Evolutionary conservation across 2,888 invertebrate genomes (phyloP).

Genomic region (Malacosoma neustria): DNA sequence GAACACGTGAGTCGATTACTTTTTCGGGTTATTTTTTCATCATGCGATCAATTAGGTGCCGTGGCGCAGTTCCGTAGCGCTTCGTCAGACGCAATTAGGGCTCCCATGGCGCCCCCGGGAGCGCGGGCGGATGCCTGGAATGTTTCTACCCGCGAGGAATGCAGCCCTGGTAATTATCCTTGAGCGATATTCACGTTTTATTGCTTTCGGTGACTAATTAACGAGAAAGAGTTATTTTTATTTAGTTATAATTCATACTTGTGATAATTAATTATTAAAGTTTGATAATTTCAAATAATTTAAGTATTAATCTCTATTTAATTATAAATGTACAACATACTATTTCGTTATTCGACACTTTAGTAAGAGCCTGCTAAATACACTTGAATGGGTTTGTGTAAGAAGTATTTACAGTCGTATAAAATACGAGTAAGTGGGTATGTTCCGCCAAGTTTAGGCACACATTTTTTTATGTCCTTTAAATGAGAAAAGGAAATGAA

Average conservation of each 20-base stretch:
- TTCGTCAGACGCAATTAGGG: slow-evolving; percentile 32
- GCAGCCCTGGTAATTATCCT: slow-evolving; percentile 52
- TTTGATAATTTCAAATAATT: too few species aligned
- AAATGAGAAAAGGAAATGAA: too few species aligned
- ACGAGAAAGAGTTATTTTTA: slow-evolving; percentile 30
- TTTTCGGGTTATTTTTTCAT: slow-evolving; percentile 25
- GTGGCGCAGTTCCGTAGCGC: slow-evolving; percentile 16
- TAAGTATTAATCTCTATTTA: too few species aligned
- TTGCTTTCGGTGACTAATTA: slow-evolving; percentile 50
- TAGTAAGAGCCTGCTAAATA: too few species aligned
- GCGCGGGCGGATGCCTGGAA: slow-evolving; percentile 35
- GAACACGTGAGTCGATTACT: slow-evolving; percentile 34
- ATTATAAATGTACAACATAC: too few species aligned
- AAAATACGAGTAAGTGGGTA: too few species aligned
- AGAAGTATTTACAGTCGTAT: too few species aligned
- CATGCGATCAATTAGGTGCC: slow-evolving; percentile 33
- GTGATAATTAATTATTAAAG: too few species aligned
- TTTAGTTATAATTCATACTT: not conserved
- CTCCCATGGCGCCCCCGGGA: slow-evolving; percentile 37
- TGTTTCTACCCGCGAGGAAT: slow-evolving; percentile 40
- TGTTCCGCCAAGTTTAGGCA: too few species aligned
- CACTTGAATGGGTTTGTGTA: too few species aligned
- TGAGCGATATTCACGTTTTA: slow-evolving; percentile 26
- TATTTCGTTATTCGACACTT: too few species aligned
- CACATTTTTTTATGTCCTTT: too few species aligned